Evolutionary conservation across 2,113 vertebrate genomes (phyloP).

Genomic region (Muscicapa adusta): DNA sequence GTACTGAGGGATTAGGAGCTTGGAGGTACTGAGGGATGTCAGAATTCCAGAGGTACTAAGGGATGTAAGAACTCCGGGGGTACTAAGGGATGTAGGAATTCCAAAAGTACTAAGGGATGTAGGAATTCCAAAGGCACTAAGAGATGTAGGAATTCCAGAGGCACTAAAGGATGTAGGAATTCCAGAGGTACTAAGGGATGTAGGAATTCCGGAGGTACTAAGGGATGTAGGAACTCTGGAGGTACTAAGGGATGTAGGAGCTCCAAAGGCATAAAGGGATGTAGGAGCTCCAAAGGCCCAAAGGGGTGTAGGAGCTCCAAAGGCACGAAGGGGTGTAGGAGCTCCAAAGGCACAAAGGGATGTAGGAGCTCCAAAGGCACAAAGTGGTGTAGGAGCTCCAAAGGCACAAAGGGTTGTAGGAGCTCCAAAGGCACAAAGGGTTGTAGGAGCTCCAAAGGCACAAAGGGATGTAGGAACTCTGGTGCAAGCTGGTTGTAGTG

Average conservation of each 20-base stretch:
- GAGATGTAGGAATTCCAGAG: conserved; percentile 48
- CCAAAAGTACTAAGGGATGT: no score
- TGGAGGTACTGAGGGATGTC: conserved; percentile 69
- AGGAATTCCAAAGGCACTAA: conserved; percentile 70
- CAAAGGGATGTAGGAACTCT: neutral
- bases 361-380: conserved; percentile 26
- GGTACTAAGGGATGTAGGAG: conserved; percentile 60
- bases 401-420: conserved; percentile 70
- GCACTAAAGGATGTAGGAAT: conserved; percentile 22
- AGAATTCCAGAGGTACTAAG: neutral
- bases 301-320: no score
- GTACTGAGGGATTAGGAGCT: conserved; percentile 47
- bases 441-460: conserved; percentile 77
- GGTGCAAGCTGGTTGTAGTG: neutral
- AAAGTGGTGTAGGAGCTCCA: neutral
- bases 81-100: neutral
- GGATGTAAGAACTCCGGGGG: conserved; percentile 72
- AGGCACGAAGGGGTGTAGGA: neutral
- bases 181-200: conserved; percentile 68
- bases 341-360: no score
- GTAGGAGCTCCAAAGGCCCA: neutral
- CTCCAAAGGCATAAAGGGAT: conserved; percentile 68
- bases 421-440: fast-evolving
- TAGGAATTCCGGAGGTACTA: conserved; percentile 70
- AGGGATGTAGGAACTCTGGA: neutral